Base-by-base conservation (phyloP, 2,888 invertebrate species). In the Zaprionus obscuricornis region DNA sequence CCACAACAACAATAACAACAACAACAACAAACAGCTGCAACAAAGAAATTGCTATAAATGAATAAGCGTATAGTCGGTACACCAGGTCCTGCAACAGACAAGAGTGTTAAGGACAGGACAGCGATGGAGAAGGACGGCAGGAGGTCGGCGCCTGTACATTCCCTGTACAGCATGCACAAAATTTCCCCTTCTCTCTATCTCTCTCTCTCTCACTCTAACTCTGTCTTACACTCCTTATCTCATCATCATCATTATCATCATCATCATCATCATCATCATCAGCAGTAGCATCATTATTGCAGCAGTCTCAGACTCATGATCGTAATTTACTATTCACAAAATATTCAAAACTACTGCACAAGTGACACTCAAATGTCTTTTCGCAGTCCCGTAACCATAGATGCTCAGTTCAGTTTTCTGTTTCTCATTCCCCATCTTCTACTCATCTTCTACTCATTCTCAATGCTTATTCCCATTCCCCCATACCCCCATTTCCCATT, bases 351-450 rank as follows among this genome's bases (percentile, higher is more conserved):
- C 83, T 79, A 51, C 71, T 56, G 76, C 76, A 76, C 78, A 83
- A 79, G 71, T 78, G 83, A 76, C 79, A 78, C 79, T 83, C 81
- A 51, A 83, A 78, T 83, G 76, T 74, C 79, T 63, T 78, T 78
- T 83, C 50, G 60, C 83, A 78, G 67, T 70, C 58, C 24, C 71
- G n/a, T n/a, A 71, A 46, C 56, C 45, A 50, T 42, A 74, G 46
- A 34, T 26, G 42, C 39, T 31, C 33, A 16, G 42, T 36, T 31
- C 33, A 16, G 8, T 27, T 14, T 4, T 17, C 3, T 31, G 11
- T n/a, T n/a, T 14, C 11, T 10, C 22, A 10, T 14, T 17, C 18
- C 37, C n/a, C n/a, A n/a, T n/a, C n/a, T n/a, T n/a, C n/a, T n/a
- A n/a, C n/a, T n/a, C n/a, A n/a, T 17, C 3, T 31, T 13, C 11